Evolutionary conservation across 2,113 vertebrate genomes (phyloP), one percentile per base, ranked within the genome.

Genomic region (Anoura caudifer): DNA sequence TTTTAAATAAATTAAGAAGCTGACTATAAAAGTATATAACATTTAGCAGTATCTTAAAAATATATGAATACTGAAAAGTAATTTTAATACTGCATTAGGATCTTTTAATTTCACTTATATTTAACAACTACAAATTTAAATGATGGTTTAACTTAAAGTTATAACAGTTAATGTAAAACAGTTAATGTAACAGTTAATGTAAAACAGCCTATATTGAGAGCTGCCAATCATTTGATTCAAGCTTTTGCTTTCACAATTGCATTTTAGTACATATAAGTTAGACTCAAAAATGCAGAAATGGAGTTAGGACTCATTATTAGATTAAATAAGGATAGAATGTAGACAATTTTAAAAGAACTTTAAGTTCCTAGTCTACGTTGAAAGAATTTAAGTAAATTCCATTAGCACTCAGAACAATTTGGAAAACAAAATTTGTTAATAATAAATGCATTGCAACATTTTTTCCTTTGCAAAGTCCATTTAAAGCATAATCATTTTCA

Each of bases 91-190:
- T 69, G 7, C 24, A 52, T 41, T 63, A 36, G 6, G 8, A 67
- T 72, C 43, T 94, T 91, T 80, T 28, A 56, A 43, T 47, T 95
- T 76, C 56, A 87, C 17, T 77, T 36, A 77, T 36, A 50, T 83
- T 91, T 94, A 80, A 87, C 63, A 96, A 93, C 67, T 20, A 47
- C 38, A 97, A 91, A 85, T 72, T 81, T 56, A 90, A 95, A 85
- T 16, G 8, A 43, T 63, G 59, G 88, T 38, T 90, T 76, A 96
- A 92, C 17, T 79, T 56, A 91, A 77, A 36, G 16, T 76, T 92
- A 17, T 47, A 61, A 76, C 38, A 83, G 52, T 80, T 84, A 96
- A 69, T 75, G 33, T 90, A 80, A 94, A 28, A n/a, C n/a, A n/a
- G n/a, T n/a, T n/a, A n/a, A n/a, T n/a, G n/a, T 47, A 61, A 76